A percentile compares a stretch with the other conserved stretches of the same genome.
These are phyloP conservation scores for Papilio dardanus DNA, from an alignment of 1,140 invertebrate genomes.

Conservation along the genomic window DNA sequence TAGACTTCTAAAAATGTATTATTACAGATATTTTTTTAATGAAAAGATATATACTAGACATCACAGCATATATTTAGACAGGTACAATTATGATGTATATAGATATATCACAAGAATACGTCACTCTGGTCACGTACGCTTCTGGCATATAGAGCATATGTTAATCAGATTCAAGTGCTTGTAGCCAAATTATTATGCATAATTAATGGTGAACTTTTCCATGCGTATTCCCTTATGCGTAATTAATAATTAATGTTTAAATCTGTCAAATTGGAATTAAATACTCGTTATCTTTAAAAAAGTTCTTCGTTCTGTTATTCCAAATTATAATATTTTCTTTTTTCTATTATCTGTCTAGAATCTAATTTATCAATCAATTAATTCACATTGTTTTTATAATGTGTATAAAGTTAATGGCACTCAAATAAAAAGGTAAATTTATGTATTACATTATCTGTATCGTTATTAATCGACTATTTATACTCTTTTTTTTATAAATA, in stretches of 20 bases:
- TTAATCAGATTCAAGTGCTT: neutral
- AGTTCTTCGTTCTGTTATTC: too few species aligned
- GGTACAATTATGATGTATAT: neutral
- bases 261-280: too few species aligned
- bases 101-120: neutral
- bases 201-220: neutral
- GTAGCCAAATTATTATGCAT: neutral
- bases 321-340: too few species aligned
- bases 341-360: neutral
- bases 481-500: neutral
- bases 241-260: too few species aligned
- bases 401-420: neutral
- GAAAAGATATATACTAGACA: too few species aligned
- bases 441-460: neutral
- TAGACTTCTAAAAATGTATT: too few species aligned
- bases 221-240: neutral
- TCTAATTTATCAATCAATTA: neutral
- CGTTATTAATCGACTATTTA: neutral
- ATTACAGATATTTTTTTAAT: too few species aligned
- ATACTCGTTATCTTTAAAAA: too few species aligned
- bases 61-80: neutral
- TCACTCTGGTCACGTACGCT: constrained; percentile 11
- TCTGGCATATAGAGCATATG: neutral
- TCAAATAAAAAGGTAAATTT: neutral
- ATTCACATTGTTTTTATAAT: constrained; percentile 1